Evolutionary conservation across 2,888 invertebrate genomes (phyloP).

Genomic region (Keiferia lycopersicella): DNA sequence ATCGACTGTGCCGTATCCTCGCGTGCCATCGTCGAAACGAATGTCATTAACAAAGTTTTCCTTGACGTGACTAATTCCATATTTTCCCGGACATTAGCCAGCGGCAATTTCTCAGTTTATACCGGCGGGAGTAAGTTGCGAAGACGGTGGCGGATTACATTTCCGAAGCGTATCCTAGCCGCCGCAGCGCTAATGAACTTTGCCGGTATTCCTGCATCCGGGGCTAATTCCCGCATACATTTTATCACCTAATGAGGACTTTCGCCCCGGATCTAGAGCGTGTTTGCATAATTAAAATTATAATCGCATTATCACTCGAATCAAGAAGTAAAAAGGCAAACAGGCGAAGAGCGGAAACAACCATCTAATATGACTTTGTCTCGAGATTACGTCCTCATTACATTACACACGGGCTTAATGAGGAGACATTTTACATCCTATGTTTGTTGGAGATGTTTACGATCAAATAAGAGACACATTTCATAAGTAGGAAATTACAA

Average conservation of each 20-base stretch:
- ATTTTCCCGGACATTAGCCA: conserved; percentile 24
- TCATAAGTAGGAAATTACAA: conserved; percentile 3
- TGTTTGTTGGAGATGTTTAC: conserved; percentile 8
- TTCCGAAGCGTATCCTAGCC: conserved; percentile 34
- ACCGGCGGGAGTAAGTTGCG: conserved; percentile 17
- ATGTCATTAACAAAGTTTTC: conserved; percentile 29
- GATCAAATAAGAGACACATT: conserved; percentile 4
- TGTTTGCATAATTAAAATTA: conserved; percentile 38
- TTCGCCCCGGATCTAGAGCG: conserved; percentile 33
- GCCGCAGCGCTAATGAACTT: conserved; percentile 45
- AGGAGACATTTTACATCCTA: conserved; percentile 1
- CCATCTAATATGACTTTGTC: conserved; percentile 11
- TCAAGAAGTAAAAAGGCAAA: conserved; percentile 20
- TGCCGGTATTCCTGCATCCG: conserved; percentile 37
- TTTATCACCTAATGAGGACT: conserved; percentile 41
- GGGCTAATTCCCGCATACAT: conserved; percentile 48
- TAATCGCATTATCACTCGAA: conserved; percentile 27
- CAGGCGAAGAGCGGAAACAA: conserved; percentile 18
- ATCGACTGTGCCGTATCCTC: conserved; percentile 35
- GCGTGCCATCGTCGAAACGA: conserved; percentile 36
- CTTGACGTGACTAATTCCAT: conserved; percentile 17
- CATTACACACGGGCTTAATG: conserved; percentile 2
- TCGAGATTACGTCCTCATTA: conserved; percentile 9
- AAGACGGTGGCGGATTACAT: conserved; percentile 31
- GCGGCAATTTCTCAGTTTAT: conserved; percentile 19